Percentiles rank a stretch among this genome's conserved stretches.
Conservation (phyloP, 2,888 invertebrate genomes). For the Thymelicus lineola region DNA sequence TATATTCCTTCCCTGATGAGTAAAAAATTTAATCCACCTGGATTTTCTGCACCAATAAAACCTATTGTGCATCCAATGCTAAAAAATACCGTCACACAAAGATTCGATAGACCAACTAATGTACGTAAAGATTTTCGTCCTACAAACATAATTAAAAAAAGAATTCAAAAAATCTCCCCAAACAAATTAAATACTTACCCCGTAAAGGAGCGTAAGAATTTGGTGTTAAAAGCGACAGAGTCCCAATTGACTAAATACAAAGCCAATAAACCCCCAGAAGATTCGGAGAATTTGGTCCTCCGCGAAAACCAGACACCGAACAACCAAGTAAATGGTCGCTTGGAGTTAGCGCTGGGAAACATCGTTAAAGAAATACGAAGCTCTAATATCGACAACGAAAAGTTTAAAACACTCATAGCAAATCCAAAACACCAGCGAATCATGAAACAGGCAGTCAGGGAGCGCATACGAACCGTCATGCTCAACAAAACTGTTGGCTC, state of each 20-base stretch:
- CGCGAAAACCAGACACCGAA: slow-evolving; percentile 54
- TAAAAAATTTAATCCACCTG: not conserved
- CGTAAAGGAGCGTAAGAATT: slow-evolving; percentile 35
- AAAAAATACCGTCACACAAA: slow-evolving; percentile 47
- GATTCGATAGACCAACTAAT: slow-evolving; percentile 29
- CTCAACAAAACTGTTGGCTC: slow-evolving; percentile 58
- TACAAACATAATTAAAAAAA: slow-evolving; percentile 55
- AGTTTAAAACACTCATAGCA: slow-evolving; percentile 42
- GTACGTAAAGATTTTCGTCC: slow-evolving; percentile 51
- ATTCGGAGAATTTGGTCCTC: slow-evolving; percentile 45
- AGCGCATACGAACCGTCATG: slow-evolving; percentile 63
- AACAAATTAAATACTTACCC: slow-evolving; percentile 50
- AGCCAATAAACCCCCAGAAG: not conserved
- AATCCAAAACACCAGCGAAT: slow-evolving; percentile 47
- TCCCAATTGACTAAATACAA: not conserved
- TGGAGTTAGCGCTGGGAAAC: slow-evolving; percentile 68
- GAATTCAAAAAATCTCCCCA: slow-evolving; percentile 43
- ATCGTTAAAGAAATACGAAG: slow-evolving; percentile 63
- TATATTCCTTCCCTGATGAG: slow-evolving; percentile 36
- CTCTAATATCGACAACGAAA: slow-evolving; percentile 38
- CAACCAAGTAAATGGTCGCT: slow-evolving; percentile 61
- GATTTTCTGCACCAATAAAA: not conserved
- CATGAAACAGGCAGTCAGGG: slow-evolving; percentile 66
- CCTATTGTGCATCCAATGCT: slow-evolving; percentile 28
- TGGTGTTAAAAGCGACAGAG: slow-evolving; percentile 27